These are phyloP conservation scores for Luperina nickerlii DNA, from an alignment of 2,888 invertebrate species.

Conservation along the genomic window DNA sequence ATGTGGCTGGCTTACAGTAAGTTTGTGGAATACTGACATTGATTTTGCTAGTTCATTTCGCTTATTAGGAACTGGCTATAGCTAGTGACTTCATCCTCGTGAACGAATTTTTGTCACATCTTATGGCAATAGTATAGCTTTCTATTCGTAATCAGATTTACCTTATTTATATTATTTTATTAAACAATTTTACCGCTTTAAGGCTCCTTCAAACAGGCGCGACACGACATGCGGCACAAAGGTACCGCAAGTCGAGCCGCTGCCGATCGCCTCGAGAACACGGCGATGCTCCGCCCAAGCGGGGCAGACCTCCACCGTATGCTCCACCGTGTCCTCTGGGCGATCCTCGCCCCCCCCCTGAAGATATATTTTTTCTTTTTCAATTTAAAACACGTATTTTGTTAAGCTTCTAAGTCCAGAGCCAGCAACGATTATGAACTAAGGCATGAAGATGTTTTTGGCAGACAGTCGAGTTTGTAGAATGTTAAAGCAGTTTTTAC, in stretches of 20 bases:
- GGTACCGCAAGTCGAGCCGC: too few species aligned
- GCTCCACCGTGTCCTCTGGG: too few species aligned
- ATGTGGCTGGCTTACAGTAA: neutral
- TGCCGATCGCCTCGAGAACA: too few species aligned
- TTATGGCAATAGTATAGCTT: neutral
- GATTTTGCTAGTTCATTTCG: neutral
- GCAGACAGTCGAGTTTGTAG: constrained; percentile 3
- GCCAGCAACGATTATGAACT: neutral
- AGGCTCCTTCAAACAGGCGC: too few species aligned
- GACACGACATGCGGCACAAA: too few species aligned
- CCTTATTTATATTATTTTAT: too few species aligned
- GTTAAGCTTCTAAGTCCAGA: neutral
- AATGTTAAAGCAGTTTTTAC: constrained; percentile 2
- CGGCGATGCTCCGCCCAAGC: too few species aligned
- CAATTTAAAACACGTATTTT: neutral
- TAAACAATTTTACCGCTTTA: neutral
- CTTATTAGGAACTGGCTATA: too few species aligned
- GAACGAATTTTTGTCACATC: neutral
- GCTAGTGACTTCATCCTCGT: too few species aligned
- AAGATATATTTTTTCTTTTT: neutral
- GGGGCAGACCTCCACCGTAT: too few species aligned
- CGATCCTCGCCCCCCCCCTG: too few species aligned
- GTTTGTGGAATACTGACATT: neutral
- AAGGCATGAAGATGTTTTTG: constrained; percentile 5
- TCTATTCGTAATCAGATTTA: neutral